These are phyloP conservation scores for Potorous gilbertii DNA, from an alignment of 2,797 vertebrate species.

Conservation along the genomic window DNA sequence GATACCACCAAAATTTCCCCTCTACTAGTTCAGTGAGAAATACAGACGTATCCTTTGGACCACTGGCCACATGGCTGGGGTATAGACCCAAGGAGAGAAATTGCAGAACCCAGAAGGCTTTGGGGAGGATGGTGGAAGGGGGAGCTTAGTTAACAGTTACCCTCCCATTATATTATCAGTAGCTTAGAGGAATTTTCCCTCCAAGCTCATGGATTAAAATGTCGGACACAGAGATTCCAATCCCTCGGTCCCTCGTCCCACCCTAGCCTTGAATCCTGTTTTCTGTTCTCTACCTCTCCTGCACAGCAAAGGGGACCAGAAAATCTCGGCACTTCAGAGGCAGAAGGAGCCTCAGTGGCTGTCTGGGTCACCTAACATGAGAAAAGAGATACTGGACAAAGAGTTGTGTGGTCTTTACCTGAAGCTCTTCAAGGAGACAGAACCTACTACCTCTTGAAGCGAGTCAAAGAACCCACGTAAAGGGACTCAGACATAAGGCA, in stretches of 20 bases:
- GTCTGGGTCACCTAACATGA: background rate
- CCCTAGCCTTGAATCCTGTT: background rate
- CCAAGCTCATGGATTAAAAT: background rate
- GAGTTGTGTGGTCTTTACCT: background rate
- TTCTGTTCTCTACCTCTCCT: background rate
- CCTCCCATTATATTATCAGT: background rate
- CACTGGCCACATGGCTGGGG: background rate
- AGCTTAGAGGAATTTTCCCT: background rate
- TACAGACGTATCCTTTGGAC: background rate
- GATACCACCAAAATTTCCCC: background rate
- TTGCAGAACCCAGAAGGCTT: background rate
- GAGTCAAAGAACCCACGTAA: conserved; percentile 25
- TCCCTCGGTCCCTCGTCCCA: background rate
- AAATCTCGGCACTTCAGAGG: too few species aligned
- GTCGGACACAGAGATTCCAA: background rate
- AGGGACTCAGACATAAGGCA: background rate
- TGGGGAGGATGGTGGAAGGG: background rate
- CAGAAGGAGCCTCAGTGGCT: too few species aligned
- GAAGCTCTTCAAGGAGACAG: background rate
- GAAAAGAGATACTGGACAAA: background rate
- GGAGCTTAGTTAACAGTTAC: background rate
- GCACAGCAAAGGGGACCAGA: background rate
- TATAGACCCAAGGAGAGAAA: background rate
- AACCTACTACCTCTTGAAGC: background rate
- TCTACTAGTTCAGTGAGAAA: background rate